phyloP scores from a whole-genome alignment of 2,888 invertebrate species.

The Peribatodes rhomboidaria region DNA sequence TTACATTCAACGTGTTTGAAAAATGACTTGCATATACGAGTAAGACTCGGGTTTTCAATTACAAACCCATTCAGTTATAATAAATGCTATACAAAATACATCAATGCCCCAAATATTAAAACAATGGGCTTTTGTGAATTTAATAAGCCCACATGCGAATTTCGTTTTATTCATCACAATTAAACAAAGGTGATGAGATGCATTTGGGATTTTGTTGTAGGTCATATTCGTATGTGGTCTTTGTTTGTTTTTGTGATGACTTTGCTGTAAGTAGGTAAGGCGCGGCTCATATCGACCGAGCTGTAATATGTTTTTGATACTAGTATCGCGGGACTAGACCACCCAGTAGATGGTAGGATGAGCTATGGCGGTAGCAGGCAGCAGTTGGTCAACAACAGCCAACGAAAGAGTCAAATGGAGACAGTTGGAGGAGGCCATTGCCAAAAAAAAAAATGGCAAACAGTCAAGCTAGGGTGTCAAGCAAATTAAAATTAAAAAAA shows the following conservation, averaged over 20 bases:
- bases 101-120: conserved; percentile 13
- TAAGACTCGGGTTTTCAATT: conserved; percentile 10
- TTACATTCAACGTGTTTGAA: conserved; percentile 15
- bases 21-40: not conserved
- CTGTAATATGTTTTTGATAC: not conserved
- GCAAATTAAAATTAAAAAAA: too few relatives aligned
- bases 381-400: too few relatives aligned
- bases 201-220: conserved; percentile 35
- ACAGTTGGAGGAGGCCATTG: too few relatives aligned
- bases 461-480: too few relatives aligned
- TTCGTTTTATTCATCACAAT: conserved; percentile 27
- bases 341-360: not conserved
- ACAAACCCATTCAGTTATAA: not conserved
- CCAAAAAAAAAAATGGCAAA: too few relatives aligned
- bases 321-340: too few relatives aligned
- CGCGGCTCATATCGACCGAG: too few relatives aligned
- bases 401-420: too few relatives aligned
- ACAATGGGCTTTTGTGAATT: conserved; percentile 29
- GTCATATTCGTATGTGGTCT: conserved; percentile 28
- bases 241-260: conserved; percentile 25
- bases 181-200: conserved; percentile 36
- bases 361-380: too few relatives aligned
- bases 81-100: conserved; percentile 7
- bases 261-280: too few relatives aligned
- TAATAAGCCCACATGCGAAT: conserved; percentile 27